These are phyloP conservation scores for Chunga burmeisteri DNA, from an alignment of 2,113 vertebrate genomes.

Conservation along the genomic window DNA sequence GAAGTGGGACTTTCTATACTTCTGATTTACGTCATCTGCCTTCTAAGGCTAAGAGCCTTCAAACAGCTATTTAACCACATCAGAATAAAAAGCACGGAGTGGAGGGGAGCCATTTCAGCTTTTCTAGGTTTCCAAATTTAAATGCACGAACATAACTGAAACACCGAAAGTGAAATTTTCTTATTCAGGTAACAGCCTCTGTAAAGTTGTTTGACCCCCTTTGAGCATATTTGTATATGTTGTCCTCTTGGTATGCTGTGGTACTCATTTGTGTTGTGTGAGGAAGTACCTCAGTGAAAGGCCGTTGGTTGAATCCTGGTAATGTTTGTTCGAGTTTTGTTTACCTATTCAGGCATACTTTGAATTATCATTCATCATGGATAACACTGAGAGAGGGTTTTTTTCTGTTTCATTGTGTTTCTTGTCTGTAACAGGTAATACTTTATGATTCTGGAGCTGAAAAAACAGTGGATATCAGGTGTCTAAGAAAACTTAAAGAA, in stretches of 20 bases:
- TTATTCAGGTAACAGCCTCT: background rate
- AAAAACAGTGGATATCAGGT: constrained; percentile 71
- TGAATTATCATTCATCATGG: background rate
- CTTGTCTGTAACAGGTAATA: constrained; percentile 77
- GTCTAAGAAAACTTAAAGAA: constrained; percentile 79
- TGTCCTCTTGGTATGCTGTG: rapidly evolving
- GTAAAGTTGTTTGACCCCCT: background rate
- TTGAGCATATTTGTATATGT: background rate
- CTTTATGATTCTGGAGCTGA: constrained; percentile 86
- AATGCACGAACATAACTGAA: background rate
- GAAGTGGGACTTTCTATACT: background rate
- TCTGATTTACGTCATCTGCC: background rate
- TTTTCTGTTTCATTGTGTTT: background rate
- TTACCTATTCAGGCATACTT: background rate
- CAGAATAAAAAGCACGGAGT: background rate
- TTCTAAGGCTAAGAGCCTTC: background rate
- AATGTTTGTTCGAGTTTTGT: background rate
- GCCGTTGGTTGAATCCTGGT: background rate
- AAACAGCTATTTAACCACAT: rapidly evolving
- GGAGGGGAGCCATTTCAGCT: background rate
- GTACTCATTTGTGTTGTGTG: background rate
- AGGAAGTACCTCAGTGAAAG: background rate
- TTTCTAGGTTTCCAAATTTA: background rate
- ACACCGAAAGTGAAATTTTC: background rate
- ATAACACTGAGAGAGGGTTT: background rate